Conservation (phyloP, 1,140 invertebrate species). For the Euglossa dilemma region DNA sequence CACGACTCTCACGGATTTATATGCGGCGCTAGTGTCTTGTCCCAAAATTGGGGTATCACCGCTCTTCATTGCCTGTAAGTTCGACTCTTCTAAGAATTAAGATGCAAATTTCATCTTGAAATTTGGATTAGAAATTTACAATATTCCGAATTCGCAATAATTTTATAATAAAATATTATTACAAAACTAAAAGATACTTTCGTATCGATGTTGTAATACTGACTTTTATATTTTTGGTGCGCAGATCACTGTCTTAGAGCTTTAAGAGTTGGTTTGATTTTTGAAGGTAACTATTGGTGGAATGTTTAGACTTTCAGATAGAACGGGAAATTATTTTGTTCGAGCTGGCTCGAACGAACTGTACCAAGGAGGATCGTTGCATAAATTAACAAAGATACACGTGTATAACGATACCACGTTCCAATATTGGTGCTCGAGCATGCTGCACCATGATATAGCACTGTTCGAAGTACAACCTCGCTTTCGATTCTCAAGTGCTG, state of each 20-base stretch:
- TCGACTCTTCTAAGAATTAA: background rate
- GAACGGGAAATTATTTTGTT: constrained; percentile 33
- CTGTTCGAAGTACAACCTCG: constrained; percentile 53
- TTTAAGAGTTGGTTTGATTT: no score
- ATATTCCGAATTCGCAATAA: background rate
- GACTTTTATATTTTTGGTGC: no score
- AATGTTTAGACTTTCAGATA: constrained; percentile 14
- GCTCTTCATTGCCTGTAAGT: constrained; percentile 70
- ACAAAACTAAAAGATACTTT: no score
- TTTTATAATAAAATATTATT: no score
- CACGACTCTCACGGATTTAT: constrained; percentile 22
- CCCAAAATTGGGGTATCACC: constrained; percentile 57
- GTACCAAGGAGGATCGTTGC: constrained; percentile 44
- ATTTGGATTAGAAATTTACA: background rate
- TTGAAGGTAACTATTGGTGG: background rate
- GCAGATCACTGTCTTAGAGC: no score
- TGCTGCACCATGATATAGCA: constrained; percentile 57
- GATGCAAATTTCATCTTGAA: no score
- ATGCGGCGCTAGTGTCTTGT: constrained; percentile 69
- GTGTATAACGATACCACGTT: constrained; percentile 31
- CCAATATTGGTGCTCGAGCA: background rate
- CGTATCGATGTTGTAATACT: no score
- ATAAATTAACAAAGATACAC: constrained; percentile 47
- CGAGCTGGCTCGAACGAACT: constrained; percentile 59
- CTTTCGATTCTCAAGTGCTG: constrained; percentile 60